Conservation (phyloP, 2,113 vertebrate species). For the Rousettus leschenaultii region DNA sequence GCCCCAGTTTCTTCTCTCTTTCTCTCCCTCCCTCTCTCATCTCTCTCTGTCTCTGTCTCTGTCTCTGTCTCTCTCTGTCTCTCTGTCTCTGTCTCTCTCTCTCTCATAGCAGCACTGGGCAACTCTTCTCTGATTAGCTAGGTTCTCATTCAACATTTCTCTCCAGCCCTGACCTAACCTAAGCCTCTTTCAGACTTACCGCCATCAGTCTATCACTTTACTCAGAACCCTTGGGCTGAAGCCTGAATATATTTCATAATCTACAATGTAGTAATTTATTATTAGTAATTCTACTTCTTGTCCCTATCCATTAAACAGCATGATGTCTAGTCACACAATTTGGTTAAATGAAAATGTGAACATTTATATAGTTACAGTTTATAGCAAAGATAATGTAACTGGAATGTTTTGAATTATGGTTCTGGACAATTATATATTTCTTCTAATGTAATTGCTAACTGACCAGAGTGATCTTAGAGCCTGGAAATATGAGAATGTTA, state of each 20-base stretch:
- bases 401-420: slow-evolving; percentile 1
- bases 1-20: not conserved
- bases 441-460: not conserved
- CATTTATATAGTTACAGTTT: slow-evolving; percentile 30
- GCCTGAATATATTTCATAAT: not conserved
- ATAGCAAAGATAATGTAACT: slow-evolving; percentile 7
- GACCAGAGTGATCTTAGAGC: slow-evolving; percentile 12
- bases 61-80: too few relatives aligned
- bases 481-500: slow-evolving; percentile 17
- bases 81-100: not conserved
- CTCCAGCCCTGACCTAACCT: not conserved
- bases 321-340: not conserved
- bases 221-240: not conserved
- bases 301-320: not conserved
- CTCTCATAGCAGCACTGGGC: not conserved
- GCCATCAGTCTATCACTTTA: not conserved
- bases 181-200: not conserved
- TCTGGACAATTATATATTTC: not conserved
- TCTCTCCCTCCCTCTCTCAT: not conserved
- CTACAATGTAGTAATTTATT: slow-evolving; percentile 2
- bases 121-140: not conserved
- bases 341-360: slow-evolving; percentile 27
- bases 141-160: not conserved
- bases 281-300: slow-evolving; percentile 29
- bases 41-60: not conserved